phyloP scores from a whole-genome alignment of 2,113 vertebrate species.

The Actenoides hombroni region DNA sequence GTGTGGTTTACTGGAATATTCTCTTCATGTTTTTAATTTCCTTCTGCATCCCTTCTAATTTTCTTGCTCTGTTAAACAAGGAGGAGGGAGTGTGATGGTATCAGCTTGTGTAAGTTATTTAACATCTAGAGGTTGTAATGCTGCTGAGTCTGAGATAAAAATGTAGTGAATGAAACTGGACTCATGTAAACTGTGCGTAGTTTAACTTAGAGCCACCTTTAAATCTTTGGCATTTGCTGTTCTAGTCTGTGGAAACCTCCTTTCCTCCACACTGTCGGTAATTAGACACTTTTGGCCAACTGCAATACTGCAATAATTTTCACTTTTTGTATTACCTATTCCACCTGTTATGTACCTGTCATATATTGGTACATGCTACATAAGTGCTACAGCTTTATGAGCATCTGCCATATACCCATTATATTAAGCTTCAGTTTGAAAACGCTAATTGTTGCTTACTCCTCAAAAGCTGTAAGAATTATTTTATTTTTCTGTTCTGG shows the following conservation, averaged over 20 bases:
- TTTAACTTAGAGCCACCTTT: neutral
- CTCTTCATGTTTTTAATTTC: neutral
- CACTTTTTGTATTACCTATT: constrained; percentile 75
- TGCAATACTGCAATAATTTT: constrained; percentile 70
- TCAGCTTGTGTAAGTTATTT: neutral
- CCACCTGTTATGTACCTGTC: constrained; percentile 65
- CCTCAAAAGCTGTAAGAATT: neutral
- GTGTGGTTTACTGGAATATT: neutral
- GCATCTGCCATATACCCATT: neutral
- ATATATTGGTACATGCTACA: neutral
- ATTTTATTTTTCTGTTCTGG: neutral
- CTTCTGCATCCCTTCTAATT: neutral
- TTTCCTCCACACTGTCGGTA: neutral
- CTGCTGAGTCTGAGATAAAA: neutral
- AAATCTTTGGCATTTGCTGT: neutral
- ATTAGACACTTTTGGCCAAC: constrained; percentile 53
- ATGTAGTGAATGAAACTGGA: neutral
- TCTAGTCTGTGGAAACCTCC: neutral
- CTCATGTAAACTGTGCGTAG: rapidly evolving
- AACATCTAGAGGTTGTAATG: neutral
- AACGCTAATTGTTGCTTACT: neutral
- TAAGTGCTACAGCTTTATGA: neutral
- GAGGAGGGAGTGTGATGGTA: neutral
- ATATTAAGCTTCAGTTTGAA: neutral
- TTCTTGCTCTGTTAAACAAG: neutral